Conservation (phyloP, 2,113 vertebrate species). For the Carettochelys insculpta region DNA sequence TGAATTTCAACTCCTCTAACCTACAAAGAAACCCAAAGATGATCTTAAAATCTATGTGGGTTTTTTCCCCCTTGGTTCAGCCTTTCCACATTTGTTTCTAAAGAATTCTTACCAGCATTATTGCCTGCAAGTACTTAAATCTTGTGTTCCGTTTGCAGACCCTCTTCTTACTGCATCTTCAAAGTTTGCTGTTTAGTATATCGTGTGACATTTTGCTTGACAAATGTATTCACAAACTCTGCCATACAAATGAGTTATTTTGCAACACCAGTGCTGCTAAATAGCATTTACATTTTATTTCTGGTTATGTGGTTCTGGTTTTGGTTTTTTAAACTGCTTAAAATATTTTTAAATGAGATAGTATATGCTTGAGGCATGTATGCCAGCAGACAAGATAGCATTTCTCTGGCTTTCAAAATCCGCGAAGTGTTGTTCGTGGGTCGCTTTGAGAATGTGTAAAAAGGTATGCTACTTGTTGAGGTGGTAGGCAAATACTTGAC, state of each 20-base stretch:
- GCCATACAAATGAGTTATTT: not conserved
- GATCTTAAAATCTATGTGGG: slow-evolving; percentile 55
- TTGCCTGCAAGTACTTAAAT: slow-evolving; percentile 43
- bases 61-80: slow-evolving; percentile 24
- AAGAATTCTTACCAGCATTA: slow-evolving; percentile 33
- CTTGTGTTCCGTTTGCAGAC: slow-evolving; percentile 29
- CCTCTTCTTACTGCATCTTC: slow-evolving; percentile 17
- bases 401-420: no score
- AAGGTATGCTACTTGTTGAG: not conserved
- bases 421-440: no score
- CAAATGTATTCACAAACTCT: not conserved
- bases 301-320: not conserved
- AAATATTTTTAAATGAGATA: slow-evolving; percentile 2
- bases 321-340: not conserved
- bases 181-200: not conserved
- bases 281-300: not conserved
- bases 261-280: not conserved
- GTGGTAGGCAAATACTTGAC: not conserved
- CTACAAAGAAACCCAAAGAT: slow-evolving; percentile 46
- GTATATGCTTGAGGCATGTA: not conserved
- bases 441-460: not conserved
- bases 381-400: not conserved
- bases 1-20: slow-evolving; percentile 60
- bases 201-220: not conserved
- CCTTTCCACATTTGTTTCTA: slow-evolving; percentile 26